These are phyloP conservation scores for Cephus pulcher DNA, from an alignment of 2,888 invertebrate species.

Conservation along the genomic window DNA sequence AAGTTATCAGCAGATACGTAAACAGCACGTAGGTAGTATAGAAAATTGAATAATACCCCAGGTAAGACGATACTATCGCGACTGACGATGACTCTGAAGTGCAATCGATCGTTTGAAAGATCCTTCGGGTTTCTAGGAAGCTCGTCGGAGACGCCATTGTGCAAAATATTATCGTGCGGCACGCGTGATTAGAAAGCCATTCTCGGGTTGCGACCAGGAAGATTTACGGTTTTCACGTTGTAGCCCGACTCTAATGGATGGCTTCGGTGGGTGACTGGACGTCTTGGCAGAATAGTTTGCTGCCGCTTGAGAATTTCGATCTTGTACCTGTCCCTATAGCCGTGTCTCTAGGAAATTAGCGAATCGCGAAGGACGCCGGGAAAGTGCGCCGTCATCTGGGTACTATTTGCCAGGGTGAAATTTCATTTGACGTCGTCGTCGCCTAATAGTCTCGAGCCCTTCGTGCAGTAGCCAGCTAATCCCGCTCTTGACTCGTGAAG, in stretches of 20 bases:
- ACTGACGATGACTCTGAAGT: background rate
- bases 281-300: background rate
- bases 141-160: background rate
- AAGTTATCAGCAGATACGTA: background rate
- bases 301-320: background rate
- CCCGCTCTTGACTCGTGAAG: background rate
- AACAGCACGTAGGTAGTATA: background rate
- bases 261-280: background rate
- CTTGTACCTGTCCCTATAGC: background rate
- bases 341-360: too few species aligned
- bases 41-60: background rate
- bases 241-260: constrained; percentile 1
- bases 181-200: background rate
- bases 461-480: background rate
- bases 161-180: constrained; percentile 2
- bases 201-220: background rate
- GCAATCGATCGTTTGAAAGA: background rate
- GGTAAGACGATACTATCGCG: background rate
- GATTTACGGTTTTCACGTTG: background rate
- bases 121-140: background rate
- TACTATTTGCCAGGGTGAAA: constrained; percentile 54
- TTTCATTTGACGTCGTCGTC: constrained; percentile 47
- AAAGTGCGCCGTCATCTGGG: background rate
- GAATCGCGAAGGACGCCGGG: background rate
- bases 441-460: background rate